Evolutionary conservation across 2,797 vertebrate species (phyloP).

Genomic region (Melanotaenia maccullochi): DNA sequence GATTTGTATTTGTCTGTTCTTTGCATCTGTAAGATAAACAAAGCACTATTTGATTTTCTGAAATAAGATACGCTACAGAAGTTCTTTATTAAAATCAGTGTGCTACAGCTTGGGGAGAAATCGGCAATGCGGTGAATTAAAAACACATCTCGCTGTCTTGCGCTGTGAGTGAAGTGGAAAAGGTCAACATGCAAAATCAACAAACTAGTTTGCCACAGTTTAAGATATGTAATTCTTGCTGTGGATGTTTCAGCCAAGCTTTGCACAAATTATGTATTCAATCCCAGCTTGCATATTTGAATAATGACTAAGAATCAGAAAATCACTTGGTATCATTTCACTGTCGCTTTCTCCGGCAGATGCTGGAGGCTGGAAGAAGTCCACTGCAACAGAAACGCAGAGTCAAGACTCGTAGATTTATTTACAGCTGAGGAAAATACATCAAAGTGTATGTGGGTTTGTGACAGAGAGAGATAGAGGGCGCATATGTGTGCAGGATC

Average conservation of each 20-base stretch:
- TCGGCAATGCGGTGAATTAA: slow-evolving; percentile 49
- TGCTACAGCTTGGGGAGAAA: slow-evolving; percentile 16
- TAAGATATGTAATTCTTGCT: slow-evolving; percentile 37
- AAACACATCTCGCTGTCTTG: slow-evolving; percentile 56
- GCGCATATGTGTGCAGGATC: slow-evolving; percentile 2
- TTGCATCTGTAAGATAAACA: slow-evolving; percentile 52
- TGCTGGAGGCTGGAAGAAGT: slow-evolving; percentile 9
- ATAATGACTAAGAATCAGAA: slow-evolving; percentile 55
- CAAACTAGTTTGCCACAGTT: slow-evolving; percentile 58
- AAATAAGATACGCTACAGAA: slow-evolving; percentile 29
- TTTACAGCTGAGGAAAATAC: slow-evolving; percentile 35
- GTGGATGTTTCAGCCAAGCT: slow-evolving; percentile 27
- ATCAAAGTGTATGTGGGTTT: slow-evolving; percentile 31
- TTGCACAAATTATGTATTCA: slow-evolving; percentile 20
- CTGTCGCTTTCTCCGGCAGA: slow-evolving; percentile 25
- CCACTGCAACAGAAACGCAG: slow-evolving; percentile 5
- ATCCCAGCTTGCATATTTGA: slow-evolving; percentile 43
- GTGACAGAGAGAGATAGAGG: background rate
- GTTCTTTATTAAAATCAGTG: slow-evolving; percentile 45
- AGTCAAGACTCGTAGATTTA: slow-evolving; percentile 20
- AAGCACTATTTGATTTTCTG: slow-evolving; percentile 36
- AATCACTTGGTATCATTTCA: slow-evolving; percentile 27
- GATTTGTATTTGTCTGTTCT: slow-evolving; percentile 45
- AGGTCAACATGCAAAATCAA: slow-evolving; percentile 59
- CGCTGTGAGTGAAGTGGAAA: slow-evolving; percentile 31